Base-by-base conservation (phyloP, 2,888 invertebrate genomes). In the Drosophila helvetica region DNA sequence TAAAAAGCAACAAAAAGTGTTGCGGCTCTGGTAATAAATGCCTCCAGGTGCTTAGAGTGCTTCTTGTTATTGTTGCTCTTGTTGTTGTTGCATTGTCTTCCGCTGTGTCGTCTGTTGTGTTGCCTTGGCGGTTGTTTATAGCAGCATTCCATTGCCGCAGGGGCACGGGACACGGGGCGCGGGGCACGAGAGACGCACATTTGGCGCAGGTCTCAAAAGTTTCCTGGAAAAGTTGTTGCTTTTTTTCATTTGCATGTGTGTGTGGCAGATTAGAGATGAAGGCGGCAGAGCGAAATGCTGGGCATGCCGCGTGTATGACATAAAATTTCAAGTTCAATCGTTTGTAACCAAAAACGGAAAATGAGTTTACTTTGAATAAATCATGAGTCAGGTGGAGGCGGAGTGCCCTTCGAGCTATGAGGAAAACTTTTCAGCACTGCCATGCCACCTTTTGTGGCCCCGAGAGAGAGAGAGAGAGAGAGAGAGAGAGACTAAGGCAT, bases 321-420 rank as follows among this genome's bases (percentile, higher is more conserved):
- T 68, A 73, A 75, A 74, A 67, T 72, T 81, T 78, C 61, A 74
- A 80, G 74, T 78, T 79, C 78, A 81, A 85, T 86, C 80, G 81
- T 76, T 81, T 74, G 80, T 83, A 85, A 80, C 73, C 73, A 53
- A 64, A 50, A 72, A 17, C 48, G 64, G 71, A 78, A 78, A 85
- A 88, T 85, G 84, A 86, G 84, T 84, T 75, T 80, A 80, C 69
- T 76, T 79, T 88, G 87, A 84, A 84, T 84, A 84, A 84, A 82
- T 84, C 88, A 84, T 76, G 71, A 79, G 73, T 65, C 58, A 70
- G 67, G 71, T 76, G 63, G 38, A 9, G 12, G 42, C n/a, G 18
- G 46, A 38, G 12, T 15, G 17, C 42, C 64, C 63, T 73, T 60
- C 58, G 58, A 69, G 68, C 73, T 66, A 70, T 57, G 61, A 50